Base-by-base conservation (phyloP, 2,797 vertebrate species). In the Coregonus sp. region DNA sequence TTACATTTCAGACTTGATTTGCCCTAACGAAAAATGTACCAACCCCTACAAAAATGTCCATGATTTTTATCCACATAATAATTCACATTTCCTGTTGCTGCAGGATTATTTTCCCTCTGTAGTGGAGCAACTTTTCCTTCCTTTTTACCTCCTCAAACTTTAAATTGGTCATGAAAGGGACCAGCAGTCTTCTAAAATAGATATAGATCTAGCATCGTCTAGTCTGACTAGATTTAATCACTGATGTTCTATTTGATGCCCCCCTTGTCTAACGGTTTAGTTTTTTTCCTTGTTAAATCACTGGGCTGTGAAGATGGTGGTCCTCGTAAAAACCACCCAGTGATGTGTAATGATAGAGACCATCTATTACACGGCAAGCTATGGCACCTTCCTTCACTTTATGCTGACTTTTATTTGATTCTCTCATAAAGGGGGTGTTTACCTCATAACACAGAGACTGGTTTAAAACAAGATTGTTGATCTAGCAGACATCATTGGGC, bases 151-250 rank as follows among this genome's bases (percentile, higher is more conserved):
- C 68, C 75, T 77, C 71, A 78, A 78, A 82, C 76, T 84, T 85
- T 72, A 83, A 87, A 87, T 86, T 82, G 73, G 82, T 78, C 65
- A 16, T 86, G 83, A 85, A 86, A 79, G 80, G 29, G 74, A 31
- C 33, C 29, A 50, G 63, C 63, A 29, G 63, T 31, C 25, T 61
- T 37, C 61, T 20, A n/a, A 51, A 72, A 77, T 75, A 81, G 80
- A 83, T 29, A 75, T 59, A 59, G n/a, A 59, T 59, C 56, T n/a
- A 20, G 56, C 18, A 59, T 72, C 66, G 74, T 84, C 76, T 37
- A 78, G 75, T 72, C 70, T 77, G 75, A 78, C 47, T 75, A 35
- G 81, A 75, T 81, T 84, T 76, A 56, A 81, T 73, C 66, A 75
- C 70, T 79, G 73, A n/a, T 71, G 76, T 84, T 68, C 79, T 73